Evolutionary conservation across 2,113 vertebrate genomes (phyloP).

Genomic region (Aphyosemion australe): DNA sequence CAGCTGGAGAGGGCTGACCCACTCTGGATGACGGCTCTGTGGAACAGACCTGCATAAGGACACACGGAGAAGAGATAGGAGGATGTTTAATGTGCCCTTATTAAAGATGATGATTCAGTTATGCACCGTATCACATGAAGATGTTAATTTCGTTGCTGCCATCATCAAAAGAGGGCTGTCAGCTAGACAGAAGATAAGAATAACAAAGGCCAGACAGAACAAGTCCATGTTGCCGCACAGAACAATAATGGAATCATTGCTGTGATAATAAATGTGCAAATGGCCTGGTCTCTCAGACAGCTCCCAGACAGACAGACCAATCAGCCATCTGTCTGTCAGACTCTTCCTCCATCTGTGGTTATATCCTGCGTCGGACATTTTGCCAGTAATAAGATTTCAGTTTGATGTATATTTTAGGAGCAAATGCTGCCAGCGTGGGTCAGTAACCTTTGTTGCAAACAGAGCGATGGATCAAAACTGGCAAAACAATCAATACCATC

Average conservation of each 20-base stretch:
- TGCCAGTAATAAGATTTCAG: neutral
- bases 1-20: slow-evolving; percentile 97
- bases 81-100: slow-evolving; percentile 36
- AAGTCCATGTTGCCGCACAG: slow-evolving; percentile 66
- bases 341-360: slow-evolving; percentile 51
- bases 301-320: slow-evolving; percentile 63
- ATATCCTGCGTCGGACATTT: slow-evolving; percentile 30
- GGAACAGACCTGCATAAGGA: slow-evolving; percentile 89
- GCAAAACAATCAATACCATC: slow-evolving; percentile 7
- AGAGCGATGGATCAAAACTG: slow-evolving; percentile 17
- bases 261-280: slow-evolving; percentile 74
- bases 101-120: slow-evolving; percentile 46
- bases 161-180: slow-evolving; percentile 62
- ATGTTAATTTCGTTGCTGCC: slow-evolving; percentile 59
- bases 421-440: slow-evolving; percentile 48
- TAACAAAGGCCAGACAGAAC: slow-evolving; percentile 70
- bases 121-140: slow-evolving; percentile 41
- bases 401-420: slow-evolving; percentile 32
- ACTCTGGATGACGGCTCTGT: slow-evolving; percentile 98
- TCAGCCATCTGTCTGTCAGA: slow-evolving; percentile 58
- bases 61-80: slow-evolving; percentile 38
- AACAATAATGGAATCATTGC: slow-evolving; percentile 72
- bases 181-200: slow-evolving; percentile 61
- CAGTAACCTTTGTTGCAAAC: slow-evolving; percentile 18
- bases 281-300: slow-evolving; percentile 68